Evolutionary conservation across 2,888 invertebrate genomes (phyloP).

Genomic region (Chloroclystis v-ata): DNA sequence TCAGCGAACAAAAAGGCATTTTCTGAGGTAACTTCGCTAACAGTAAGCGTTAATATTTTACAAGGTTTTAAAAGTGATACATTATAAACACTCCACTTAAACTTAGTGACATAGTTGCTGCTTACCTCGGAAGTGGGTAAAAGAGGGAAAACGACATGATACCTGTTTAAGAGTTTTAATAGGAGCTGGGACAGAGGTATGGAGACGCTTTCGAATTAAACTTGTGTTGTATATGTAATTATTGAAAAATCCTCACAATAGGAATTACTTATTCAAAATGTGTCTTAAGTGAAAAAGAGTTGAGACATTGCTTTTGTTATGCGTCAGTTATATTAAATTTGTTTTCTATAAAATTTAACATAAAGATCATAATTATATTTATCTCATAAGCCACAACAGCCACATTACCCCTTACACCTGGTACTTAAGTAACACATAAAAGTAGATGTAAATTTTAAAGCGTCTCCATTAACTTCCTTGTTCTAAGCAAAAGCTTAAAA

Average conservation of each 20-base stretch:
- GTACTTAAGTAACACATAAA: too few relatives aligned
- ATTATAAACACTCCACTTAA: conserved; percentile 31
- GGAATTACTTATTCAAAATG: too few relatives aligned
- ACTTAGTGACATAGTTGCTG: conserved; percentile 32
- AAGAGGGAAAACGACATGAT: conserved; percentile 28
- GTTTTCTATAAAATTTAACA: too few relatives aligned
- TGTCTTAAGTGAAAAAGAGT: too few relatives aligned
- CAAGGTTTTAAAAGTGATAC: conserved; percentile 29
- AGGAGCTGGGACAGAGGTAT: conserved; percentile 17
- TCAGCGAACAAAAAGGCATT: conserved; percentile 7
- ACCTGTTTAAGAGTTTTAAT: conserved; percentile 32
- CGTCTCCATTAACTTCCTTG: conserved; percentile 37
- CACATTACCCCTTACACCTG: too few relatives aligned
- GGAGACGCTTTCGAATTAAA: conserved; percentile 18
- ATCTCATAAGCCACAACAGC: too few relatives aligned
- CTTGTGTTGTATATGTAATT: too few relatives aligned
- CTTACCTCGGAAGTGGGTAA: conserved; percentile 31
- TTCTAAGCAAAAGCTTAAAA: conserved; percentile 62
- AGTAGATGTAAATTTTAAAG: too few relatives aligned
- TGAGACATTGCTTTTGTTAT: too few relatives aligned
- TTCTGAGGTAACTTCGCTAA: conserved; percentile 14
- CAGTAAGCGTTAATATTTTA: conserved; percentile 25
- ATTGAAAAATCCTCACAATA: too few relatives aligned
- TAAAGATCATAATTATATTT: too few relatives aligned
- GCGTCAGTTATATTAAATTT: too few relatives aligned